phyloP scores from a whole-genome alignment of 2,888 invertebrate genomes.

The Amiota communis region DNA sequence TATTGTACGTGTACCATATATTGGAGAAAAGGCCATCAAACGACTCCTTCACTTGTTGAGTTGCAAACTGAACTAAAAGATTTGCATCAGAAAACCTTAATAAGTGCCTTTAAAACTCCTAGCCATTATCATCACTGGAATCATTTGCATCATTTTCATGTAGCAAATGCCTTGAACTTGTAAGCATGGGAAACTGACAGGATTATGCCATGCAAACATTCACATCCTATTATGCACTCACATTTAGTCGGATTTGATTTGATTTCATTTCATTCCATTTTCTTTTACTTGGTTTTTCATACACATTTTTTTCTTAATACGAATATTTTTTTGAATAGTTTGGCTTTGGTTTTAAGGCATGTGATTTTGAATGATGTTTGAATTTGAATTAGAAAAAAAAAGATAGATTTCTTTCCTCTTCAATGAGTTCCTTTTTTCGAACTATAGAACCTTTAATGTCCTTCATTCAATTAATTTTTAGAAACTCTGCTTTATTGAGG shows the following conservation, averaged over 20 bases:
- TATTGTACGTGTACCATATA: too few relatives aligned
- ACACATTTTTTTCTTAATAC: not conserved
- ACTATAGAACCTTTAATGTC: not conserved
- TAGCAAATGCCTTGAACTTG: constrained; percentile 5
- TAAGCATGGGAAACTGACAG: not conserved
- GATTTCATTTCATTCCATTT: constrained; percentile 48
- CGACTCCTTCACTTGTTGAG: constrained; percentile 17
- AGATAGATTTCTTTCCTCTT: not conserved
- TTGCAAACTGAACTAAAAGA: not conserved
- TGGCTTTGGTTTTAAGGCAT: constrained; percentile 5
- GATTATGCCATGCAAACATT: not conserved
- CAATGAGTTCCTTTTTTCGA: not conserved
- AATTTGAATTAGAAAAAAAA: constrained; percentile 17
- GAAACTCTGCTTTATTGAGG: too few relatives aligned
- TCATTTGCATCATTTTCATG: not conserved
- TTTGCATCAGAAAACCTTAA: not conserved
- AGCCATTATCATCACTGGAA: not conserved
- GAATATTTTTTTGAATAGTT: not conserved
- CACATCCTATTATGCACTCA: not conserved
- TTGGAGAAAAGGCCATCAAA: constrained; percentile 24
- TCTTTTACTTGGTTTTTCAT: constrained; percentile 13
- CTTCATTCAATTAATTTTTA: not conserved
- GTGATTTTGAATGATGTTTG: constrained; percentile 9
- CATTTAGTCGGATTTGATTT: not conserved
- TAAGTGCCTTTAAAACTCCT: not conserved